These are phyloP conservation scores for Sanderia malayensis DNA, from an alignment of 30 jellyfish, hydroid and myxozoan species.

Conservation along the genomic window DNA sequence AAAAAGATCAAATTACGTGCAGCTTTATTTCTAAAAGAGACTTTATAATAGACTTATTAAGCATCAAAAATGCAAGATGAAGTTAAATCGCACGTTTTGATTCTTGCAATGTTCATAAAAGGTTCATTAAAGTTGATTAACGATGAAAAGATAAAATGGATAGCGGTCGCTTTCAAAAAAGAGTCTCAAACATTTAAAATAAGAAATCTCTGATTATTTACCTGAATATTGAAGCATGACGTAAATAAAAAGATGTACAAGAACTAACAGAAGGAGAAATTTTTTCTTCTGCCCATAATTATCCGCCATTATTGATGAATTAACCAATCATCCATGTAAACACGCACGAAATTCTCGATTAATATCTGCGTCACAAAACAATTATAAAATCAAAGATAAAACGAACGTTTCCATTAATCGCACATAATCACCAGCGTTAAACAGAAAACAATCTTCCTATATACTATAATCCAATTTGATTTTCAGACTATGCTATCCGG, in stretches of 20 bases:
- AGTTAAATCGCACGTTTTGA: background rate
- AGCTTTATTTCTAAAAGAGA: background rate
- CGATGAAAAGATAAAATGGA: background rate
- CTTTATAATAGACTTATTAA: background rate
- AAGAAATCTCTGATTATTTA: background rate
- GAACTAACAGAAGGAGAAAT: slow-evolving; percentile 14
- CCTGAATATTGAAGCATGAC: slow-evolving; percentile 39
- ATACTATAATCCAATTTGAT: no score
- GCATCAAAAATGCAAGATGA: background rate
- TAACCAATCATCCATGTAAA: no score
- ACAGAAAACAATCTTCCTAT: no score
- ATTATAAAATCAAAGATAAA: no score
- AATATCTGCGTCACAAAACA: no score
- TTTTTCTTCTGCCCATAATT: slow-evolving; percentile 2
- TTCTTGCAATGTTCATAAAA: background rate
- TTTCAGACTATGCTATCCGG: no score
- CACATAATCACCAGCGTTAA: no score
- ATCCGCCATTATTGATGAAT: slow-evolving; percentile 45
- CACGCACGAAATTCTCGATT: no score
- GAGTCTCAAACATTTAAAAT: background rate
- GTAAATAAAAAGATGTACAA: slow-evolving; percentile 24
- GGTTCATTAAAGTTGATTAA: background rate
- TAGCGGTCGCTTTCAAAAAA: background rate
- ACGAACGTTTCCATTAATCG: no score
- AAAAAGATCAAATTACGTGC: background rate